Base-by-base conservation (phyloP, 2,113 vertebrate species). In the Heterotis niloticus region DNA sequence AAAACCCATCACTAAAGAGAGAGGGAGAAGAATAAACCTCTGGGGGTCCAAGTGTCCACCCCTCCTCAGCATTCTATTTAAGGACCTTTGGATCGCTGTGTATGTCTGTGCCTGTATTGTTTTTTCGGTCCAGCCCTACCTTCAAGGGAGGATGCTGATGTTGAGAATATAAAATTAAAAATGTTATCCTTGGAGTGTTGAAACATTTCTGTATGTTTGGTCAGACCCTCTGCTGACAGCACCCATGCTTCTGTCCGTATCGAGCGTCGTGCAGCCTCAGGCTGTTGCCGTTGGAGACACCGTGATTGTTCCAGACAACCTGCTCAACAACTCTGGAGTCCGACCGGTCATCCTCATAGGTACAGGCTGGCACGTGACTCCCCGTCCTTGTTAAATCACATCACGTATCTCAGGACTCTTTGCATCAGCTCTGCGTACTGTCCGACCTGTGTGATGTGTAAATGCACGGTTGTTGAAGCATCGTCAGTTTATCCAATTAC, bases 341-440 rank as follows among this genome's bases (percentile, higher is more conserved):
- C 95, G 98, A 81, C 98, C 98, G 64, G 96, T 99, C 87, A 96
- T 99, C 89, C 93, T 99, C 81, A 99, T 99, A 82, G 98, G 98
- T 99, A 90, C 18, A 44, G 18, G n/a, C 9, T 51, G 60, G n/a
- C n/a, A 12, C 23, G 29, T 12, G 59, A 10, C 51, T 16, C 10
- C 34, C 59, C 1, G 60, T 62, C 14, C 20, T 62, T 20, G 0
- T 20, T 62, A 20, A 62, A 62, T 62, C 14, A 62, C 34, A 44
- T 4, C 34, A 44, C 3, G 2, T 44, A 7, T 44, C 3, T 44
- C 34, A 66, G 64, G 26, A 29, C 29, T 69, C 28, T 0, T 29
- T 29, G 24, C 29, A 26, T 11, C 66, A 23, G n/a, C 29, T 69
- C 13, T 29, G 7, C 7, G 2, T 17, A 29, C 67, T 69, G 20